Evolutionary conservation across 2,797 vertebrate genomes (phyloP), one percentile per base, ranked within the genome.

Genomic region (Danio jaintianensis): DNA sequence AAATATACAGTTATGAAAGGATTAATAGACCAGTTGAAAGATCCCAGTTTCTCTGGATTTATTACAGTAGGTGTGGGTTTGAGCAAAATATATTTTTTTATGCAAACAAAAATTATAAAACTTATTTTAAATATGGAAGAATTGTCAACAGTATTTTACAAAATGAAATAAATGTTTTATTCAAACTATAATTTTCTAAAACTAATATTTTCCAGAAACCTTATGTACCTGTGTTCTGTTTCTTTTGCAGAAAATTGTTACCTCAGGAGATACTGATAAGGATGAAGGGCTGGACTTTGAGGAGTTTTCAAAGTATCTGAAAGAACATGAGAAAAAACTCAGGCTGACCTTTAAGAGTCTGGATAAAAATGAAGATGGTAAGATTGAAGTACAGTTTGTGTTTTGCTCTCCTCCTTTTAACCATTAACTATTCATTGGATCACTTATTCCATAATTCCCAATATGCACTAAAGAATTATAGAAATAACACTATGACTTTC

Each of bases 321-420:
- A 93, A 91, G 97, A 99, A 10, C 98, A 99, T n/a, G 98, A 99
- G 89, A 98, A 96, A 91, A 98, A 99, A 90, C 92, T 99, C 87
- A 94, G 88, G 58, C 89, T 99, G 80, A 97, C 97, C 1, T 99
- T 99, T 93, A 98, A 95, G 88, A 98, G 95, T 89, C 82, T 99
- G 90, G 98, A 99, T 90, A 99, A 94, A 93, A 99, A 99, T 88
- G 94, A 96, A 7, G 98, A 99, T 66, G 98, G 97, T 99, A 87
- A 79, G 78, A 56, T 56, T 20, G 15, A 59, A 69, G 10, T 16
- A 62, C 1, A 36, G 42, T 38, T 40, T 12, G 6, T 71, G 6
- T 20, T 5, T 72, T 72, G 4, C 15, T 43, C 6, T 42, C 10
- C 13, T 76, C 15, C 18, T 70, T 66, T 47, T 66, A 42, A 62